Evolutionary conservation across 2,113 vertebrate genomes (phyloP).

Genomic region (Ammodytes marinus): DNA sequence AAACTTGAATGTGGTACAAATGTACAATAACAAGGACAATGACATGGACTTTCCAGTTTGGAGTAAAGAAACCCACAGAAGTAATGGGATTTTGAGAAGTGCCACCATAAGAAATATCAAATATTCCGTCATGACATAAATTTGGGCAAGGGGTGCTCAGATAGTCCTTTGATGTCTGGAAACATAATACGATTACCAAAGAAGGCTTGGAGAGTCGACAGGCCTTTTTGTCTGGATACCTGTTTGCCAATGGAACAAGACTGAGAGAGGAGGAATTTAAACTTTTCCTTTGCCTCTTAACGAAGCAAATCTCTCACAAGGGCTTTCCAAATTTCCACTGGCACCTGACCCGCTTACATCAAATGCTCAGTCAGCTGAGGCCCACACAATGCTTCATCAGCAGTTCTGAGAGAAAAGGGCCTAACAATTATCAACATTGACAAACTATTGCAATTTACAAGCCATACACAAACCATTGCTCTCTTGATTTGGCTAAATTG

Average conservation of each 20-base stretch:
- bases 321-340: conserved; percentile 51
- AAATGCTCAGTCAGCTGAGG: conserved; percentile 9
- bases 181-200: conserved; percentile 4
- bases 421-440: conserved; percentile 23
- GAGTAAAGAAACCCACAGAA: neutral
- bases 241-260: conserved; percentile 43
- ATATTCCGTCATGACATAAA: neutral
- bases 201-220: neutral
- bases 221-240: conserved; percentile 31
- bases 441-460: neutral
- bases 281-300: conserved; percentile 40
- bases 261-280: conserved; percentile 31
- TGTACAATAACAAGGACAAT: neutral
- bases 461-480: no score
- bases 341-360: conserved; percentile 12
- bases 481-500: neutral
- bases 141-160: neutral
- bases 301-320: conserved; percentile 26
- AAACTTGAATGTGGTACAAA: neutral
- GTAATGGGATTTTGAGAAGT: neutral
- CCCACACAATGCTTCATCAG: conserved; percentile 34
- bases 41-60: neutral
- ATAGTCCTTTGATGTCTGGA: neutral
- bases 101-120: neutral
- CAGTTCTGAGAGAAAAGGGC: conserved; percentile 15